Evolutionary conservation across 2,113 vertebrate species (phyloP), one percentile per base, ranked within the genome.

Genomic region (Psettodes erumei): DNA sequence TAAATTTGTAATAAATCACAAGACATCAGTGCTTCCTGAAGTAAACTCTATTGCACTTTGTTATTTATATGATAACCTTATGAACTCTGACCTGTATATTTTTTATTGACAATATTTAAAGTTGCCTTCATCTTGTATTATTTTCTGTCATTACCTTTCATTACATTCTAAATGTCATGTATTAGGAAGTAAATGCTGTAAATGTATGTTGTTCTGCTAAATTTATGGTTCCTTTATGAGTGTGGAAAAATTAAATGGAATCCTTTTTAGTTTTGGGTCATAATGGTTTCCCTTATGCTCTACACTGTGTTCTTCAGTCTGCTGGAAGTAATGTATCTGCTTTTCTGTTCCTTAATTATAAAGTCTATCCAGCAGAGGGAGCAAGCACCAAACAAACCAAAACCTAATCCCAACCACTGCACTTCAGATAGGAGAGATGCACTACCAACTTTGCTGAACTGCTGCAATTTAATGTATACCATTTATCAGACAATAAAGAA

Each of bases 361-460:
- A 40, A 59, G 35, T 4, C 5, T 9, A 48, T 40, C 78, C 91
- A 88, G 74, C 71, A 90, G 90, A 79, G 82, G 86, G 86, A 23
- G 85, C 38, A 68, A 79, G 32, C 33, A 59, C 16, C 83, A 63
- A 75, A 79, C 40, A 82, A 76, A 76, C 30, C 50, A 16, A 33
- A 64, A 23, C 6, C 4, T 8, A 25, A 7, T 30, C 43, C 30
- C 8, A 35, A 68, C 47, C 37, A 15, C 27, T 11, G 15, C 7
- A 13, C 28, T 25, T 35, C 16, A 45, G 28, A 56, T 8, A 38
- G 4, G 28, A 53, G 11, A 53, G 6, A 56, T 5, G 6, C 1
- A 6, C 16, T 10, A 43, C 25, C 2, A 30, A 3, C 32, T 28
- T 10, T 38, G 8, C 15, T n/a, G 0, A 55, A 15, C 37, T 18